Percentiles rank a stretch among this genome's conserved stretches.
These are phyloP conservation scores for Pseudonaja textilis DNA, from an alignment of 2,113 vertebrate genomes.

Conservation along the genomic window DNA sequence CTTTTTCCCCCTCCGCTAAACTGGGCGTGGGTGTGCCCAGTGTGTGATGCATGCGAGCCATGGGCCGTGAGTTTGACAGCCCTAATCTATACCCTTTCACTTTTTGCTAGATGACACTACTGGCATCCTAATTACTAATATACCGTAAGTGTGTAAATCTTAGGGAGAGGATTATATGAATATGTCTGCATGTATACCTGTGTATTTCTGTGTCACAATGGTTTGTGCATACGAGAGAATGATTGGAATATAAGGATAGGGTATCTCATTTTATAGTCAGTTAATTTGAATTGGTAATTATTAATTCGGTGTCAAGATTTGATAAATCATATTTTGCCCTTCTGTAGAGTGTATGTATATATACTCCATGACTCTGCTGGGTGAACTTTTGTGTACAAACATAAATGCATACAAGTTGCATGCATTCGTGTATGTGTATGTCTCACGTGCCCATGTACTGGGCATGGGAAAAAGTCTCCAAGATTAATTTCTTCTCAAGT, in stretches of 20 bases:
- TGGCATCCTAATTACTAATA: not conserved
- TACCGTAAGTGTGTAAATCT: not conserved
- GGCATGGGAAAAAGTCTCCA: not conserved
- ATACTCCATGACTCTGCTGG: not conserved
- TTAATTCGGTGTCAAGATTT: not conserved
- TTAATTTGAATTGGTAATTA: not conserved
- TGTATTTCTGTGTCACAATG: not conserved
- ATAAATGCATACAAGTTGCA: not conserved
- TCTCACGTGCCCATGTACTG: not conserved
- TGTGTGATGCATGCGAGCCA: too few species aligned
- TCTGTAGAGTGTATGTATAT: not conserved
- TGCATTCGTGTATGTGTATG: not conserved
- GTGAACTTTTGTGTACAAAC: not conserved
- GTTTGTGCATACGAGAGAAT: not conserved
- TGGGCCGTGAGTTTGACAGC: too few species aligned
- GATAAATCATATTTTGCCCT: not conserved
- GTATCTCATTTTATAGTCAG: not conserved
- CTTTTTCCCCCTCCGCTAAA: too few species aligned
- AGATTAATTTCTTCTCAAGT: not conserved
- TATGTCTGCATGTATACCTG: not conserved
- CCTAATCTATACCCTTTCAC: not conserved
- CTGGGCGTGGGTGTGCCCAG: too few species aligned
- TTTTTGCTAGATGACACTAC: not conserved
- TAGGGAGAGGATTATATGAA: not conserved
- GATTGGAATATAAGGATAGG: not conserved